Evolutionary conservation across 1,140 invertebrate species (phyloP), one percentile per base, ranked within the genome.

Genomic region (Zaprionus gabonicus): DNA sequence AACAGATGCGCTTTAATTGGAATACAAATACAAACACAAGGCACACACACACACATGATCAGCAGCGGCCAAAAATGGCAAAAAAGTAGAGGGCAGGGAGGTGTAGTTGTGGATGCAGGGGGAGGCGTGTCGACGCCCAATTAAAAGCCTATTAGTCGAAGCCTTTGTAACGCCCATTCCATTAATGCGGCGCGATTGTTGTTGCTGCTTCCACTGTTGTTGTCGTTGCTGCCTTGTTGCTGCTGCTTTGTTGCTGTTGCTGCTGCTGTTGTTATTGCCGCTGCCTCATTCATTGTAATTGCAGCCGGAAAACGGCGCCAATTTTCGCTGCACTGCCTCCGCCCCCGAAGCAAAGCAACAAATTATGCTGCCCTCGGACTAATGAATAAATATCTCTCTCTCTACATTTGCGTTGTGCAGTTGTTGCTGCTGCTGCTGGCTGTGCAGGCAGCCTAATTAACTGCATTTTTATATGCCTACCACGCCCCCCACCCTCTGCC

Each of bases 1-100:
- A 55, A 31, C 82, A 81, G 80, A 87, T 84, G 84, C 64, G 80
- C 74, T 88, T 88, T 88, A 87, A 87, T 87, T 87, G 81, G 73
- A 78, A 87, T 76, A 73, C 81, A 84, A 64, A 82, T 79, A 60
- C 73, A 31, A 28, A 58, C 27, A 7, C 67, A 10, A 34, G 5
- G 5, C 53, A 56, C 53, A 56, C 25, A 25, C 53, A 56, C 53
- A 56, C 53, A 81, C 72, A 64, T 31, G 41, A 65, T 36, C 27
- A 78, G 51, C 53, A 31, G 38, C 12, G 13, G 23, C 58, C 73
- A 36, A 46, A 57, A 51, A 15, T 13, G 10, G 55, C 65, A 20
- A 62, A 79, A 64, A 71, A 51, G 38, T 36, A 73, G 25, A 13
- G 23, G 20, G 46, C 1, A 4, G 46, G 1, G 7, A 41, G 15